Evolutionary conservation across 2,888 invertebrate genomes (phyloP), one percentile per base, ranked within the genome.

Genomic region (Kuschelorhynchus macadamiae): DNA sequence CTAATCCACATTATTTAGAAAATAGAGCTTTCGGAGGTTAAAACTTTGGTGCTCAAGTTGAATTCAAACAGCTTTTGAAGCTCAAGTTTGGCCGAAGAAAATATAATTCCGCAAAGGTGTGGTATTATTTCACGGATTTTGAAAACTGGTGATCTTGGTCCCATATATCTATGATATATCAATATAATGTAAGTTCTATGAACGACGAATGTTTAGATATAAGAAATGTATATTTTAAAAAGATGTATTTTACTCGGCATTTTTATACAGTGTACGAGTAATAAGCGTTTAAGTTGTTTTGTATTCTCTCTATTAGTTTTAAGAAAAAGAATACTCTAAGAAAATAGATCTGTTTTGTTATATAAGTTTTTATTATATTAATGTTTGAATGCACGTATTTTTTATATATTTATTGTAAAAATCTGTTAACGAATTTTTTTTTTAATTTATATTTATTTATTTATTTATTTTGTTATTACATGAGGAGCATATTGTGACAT

Each of bases 161-260:
- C 93, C 93, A 95, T 95, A 95, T 95, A 95, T 95, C 95, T 93
- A 95, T 95, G 95, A 95, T 95, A 95, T 95, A 95, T 95, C 90
- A 89, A 57, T 75, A 75, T 85, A 85, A 62, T 85, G 95, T 95
- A 95, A 91, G 95, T 95, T 95, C 95, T 94, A 92, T 95, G 95
- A 95, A 95, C 95, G 85, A 71, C 16, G 32, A 25, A 36, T 66
- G 46, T 62, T 52, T 36, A 21, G 14, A 8, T 55, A 49, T 57
- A 57, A 33, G 36, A 47, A 32, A 46, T 49, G 30, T 60, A 32
- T 12, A 36, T 49, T 33, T 11, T 25, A 33, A 36, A 36, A 17
- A 33, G 39, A 21, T 36, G 16, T 46, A 63, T 14, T 46, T 21
- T 61, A 32, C 18, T 44, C 39, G 21, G 18, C 11, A 52, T 52